Evolutionary conservation across 1,140 invertebrate species (phyloP).

Genomic region (Coenobita brevimanus): DNA sequence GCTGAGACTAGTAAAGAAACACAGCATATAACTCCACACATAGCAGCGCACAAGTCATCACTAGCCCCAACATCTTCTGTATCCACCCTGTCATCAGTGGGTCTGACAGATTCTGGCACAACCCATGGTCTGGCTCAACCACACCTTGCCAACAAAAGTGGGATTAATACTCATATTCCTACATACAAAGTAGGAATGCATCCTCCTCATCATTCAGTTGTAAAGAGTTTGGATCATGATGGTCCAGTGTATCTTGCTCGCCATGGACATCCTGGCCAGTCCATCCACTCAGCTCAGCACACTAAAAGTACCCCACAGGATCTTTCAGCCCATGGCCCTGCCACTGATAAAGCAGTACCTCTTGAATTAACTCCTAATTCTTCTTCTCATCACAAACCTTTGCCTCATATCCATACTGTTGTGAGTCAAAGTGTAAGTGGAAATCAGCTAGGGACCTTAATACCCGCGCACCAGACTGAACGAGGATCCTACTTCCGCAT

Average conservation of each 20-base stretch:
- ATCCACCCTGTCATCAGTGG: conserved; percentile 36
- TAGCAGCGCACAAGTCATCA: conserved; percentile 59
- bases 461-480: conserved; percentile 50
- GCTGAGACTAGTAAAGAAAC: conserved; percentile 54
- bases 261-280: conserved; percentile 12
- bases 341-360: conserved; percentile 37
- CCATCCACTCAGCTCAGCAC: neutral
- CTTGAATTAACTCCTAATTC: conserved; percentile 52
- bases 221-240: conserved; percentile 46
- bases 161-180: conserved; percentile 44
- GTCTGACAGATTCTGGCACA: conserved; percentile 15
- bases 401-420: conserved; percentile 52
- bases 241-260: conserved; percentile 15
- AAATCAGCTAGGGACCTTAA: conserved; percentile 35
- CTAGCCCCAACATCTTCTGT: conserved; percentile 38
- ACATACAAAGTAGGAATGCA: conserved; percentile 49
- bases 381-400: conserved; percentile 52
- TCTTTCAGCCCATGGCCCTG: conserved; percentile 42
- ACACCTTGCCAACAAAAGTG: conserved; percentile 36
- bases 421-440: conserved; percentile 42
- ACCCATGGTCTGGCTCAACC: conserved; percentile 19
- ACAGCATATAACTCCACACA: conserved; percentile 54
- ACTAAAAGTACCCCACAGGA: conserved; percentile 50
- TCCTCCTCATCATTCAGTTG: conserved; percentile 45
- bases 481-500: conserved; percentile 50